Evolutionary conservation across 2,113 vertebrate genomes (phyloP).

Genomic region (Heteronetta atricapilla): DNA sequence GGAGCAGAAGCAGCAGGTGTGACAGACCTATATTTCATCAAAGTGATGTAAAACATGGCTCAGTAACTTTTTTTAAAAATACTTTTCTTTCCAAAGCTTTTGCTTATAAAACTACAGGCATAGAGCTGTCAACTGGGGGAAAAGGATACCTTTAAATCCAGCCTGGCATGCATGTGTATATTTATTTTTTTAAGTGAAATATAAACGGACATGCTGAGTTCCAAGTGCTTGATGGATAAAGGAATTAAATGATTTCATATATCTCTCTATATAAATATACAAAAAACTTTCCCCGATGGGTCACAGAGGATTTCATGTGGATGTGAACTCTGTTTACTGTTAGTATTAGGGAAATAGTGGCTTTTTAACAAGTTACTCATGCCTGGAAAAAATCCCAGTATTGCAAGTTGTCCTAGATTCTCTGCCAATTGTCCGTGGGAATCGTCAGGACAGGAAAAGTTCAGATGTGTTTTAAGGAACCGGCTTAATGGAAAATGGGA

Average conservation of each 20-base stretch:
- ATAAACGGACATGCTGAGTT: slow-evolving; percentile 79
- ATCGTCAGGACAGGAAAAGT: slow-evolving; percentile 93
- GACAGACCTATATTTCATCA: slow-evolving; percentile 46
- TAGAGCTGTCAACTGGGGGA: slow-evolving; percentile 56
- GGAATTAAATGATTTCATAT: slow-evolving; percentile 76
- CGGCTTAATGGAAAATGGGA: slow-evolving; percentile 85
- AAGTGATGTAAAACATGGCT: slow-evolving; percentile 35
- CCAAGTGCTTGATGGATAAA: slow-evolving; percentile 82
- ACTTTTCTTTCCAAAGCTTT: slow-evolving; percentile 42
- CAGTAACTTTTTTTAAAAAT: slow-evolving; percentile 43
- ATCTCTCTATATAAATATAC: slow-evolving; percentile 72
- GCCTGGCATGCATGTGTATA: slow-evolving; percentile 73
- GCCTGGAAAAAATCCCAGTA: slow-evolving; percentile 91
- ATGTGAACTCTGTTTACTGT: slow-evolving; percentile 87
- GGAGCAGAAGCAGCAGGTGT: slow-evolving; percentile 56
- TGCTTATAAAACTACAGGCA: slow-evolving; percentile 64
- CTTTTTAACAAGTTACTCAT: slow-evolving; percentile 98
- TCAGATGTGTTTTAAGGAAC: slow-evolving; percentile 89
- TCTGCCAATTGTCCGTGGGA: slow-evolving; percentile 99
- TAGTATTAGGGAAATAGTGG: slow-evolving; percentile 95
- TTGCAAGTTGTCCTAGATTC: slow-evolving; percentile 92
- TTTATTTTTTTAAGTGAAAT: slow-evolving; percentile 80
- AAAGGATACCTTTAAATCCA: slow-evolving; percentile 75
- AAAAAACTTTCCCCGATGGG: slow-evolving; percentile 78
- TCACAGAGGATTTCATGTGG: slow-evolving; percentile 82